Percentiles rank a stretch among this genome's conserved stretches.
These are phyloP conservation scores for Haemorhous mexicanus DNA, from an alignment of 2,113 vertebrate species.

Conservation along the genomic window DNA sequence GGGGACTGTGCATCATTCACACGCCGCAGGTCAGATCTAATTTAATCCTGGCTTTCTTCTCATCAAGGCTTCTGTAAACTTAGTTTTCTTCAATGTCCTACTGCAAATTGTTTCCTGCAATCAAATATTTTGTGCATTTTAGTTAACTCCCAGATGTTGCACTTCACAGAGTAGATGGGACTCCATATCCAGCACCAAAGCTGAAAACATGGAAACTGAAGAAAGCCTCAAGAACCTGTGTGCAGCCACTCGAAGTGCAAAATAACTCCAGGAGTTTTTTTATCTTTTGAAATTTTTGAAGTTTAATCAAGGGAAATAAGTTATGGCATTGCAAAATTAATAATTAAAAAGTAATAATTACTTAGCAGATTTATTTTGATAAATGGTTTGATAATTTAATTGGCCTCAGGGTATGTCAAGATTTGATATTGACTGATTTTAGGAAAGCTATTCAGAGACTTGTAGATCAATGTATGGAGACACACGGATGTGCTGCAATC, in stretches of 20 bases:
- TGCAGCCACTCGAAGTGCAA: background rate
- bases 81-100: background rate
- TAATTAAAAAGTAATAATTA: background rate
- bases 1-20: background rate
- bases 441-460: background rate
- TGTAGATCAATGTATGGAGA: background rate
- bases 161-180: background rate
- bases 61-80: background rate
- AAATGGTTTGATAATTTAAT: background rate
- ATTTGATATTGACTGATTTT: background rate
- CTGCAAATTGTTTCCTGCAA: background rate
- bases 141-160: background rate
- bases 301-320: background rate
- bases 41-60: background rate
- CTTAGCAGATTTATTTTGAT: background rate
- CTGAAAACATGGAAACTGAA: background rate
- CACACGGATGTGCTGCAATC: background rate
- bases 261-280: background rate
- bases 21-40: background rate
- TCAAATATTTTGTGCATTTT: background rate
- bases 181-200: background rate
- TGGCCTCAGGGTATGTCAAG: background rate
- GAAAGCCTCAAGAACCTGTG: background rate
- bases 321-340: background rate
- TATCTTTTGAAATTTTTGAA: background rate